Evolutionary conservation across 2,113 vertebrate genomes (phyloP), one percentile per base, ranked within the genome.

Genomic region (Podilymbus podiceps): DNA sequence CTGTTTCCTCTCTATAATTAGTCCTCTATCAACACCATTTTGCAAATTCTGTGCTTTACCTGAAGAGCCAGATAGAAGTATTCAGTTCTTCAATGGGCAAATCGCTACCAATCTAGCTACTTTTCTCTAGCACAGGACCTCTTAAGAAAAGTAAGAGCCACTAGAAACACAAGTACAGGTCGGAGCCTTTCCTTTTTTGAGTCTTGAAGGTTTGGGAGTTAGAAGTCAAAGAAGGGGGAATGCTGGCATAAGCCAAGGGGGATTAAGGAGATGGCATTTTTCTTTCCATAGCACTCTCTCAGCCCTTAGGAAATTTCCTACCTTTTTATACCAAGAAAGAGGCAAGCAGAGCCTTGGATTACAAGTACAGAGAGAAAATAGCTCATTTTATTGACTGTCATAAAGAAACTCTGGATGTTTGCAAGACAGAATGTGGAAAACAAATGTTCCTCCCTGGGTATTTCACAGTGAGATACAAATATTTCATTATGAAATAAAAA

Each of bases 401-500:
- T 47, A 64, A 88, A 85, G 28, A 82, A 91, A 50, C 8, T 7
- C 52, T 33, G 23, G 9, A 50, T 76, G 42, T 80, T 58, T 79
- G 14, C 55, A 92, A 19, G 55, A 55, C 23, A 50, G 31, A 92
- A 79, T 8, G 47, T 15, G 9, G 77, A 83, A 89, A 91, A 90
- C 19, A 91, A 89, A 67, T 55, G 25, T 38, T 67, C 46, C 66
- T 89, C 55, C 58, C 38, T 58, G n/a, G 9, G 20, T 87, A 85
- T 55, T 85, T 73, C 84, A 68, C 15, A 79, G 59, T 42, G 15
- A 89, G 91, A 95, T 60, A 82, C 50, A 72, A 67, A 28, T 38
- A 89, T 72, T 94, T 87, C 73, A 75, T 79, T 82, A 89, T 23
- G 35, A 93, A 95, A 94, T 68, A 87, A 95, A 95, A 92, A 77